Evolutionary conservation across 2,888 invertebrate genomes (phyloP), one percentile per base, ranked within the genome.

Genomic region (Horisme vitalbata): DNA sequence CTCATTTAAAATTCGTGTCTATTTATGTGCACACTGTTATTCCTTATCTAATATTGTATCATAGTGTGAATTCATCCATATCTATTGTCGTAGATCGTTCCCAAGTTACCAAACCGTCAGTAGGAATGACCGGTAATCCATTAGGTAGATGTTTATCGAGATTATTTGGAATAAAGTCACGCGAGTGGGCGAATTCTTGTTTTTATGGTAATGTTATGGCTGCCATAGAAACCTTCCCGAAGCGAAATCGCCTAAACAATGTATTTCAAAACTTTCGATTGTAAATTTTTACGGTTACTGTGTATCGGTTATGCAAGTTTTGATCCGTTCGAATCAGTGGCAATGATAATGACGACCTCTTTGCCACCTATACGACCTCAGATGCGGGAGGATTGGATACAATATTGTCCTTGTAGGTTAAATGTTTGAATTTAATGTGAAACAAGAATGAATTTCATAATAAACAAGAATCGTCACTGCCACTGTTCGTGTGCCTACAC

Each of bases 161-260:
- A 73, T 71, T 79, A 75, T 83, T 79, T 77, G 64, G 77, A 71
- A 70, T 79, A 75, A 70, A 76, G 76, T 77, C 80, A 78, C 75
- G 75, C 63, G 69, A 71, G 76, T 80, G 75, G 77, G 76, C 63
- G 58, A 59, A 68, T 74, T 59, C 68, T 71, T 62, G 63, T 75
- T 79, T 78, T 79, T 79, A 82, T 79, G 74, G 75, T 73, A 77
- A 80, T 80, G 71, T 76, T 77, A 79, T 79, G 72, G 69, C 72
- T 68, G 61, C 63, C 58, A 68, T 71, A 71, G 73, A 69, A 71
- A 71, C 65, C 61, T 60, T 63, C 63, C 61, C 61, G 61, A 50
- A 62, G 67, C 68, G 63, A 75, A 73, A 74, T 69, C 70, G 61
- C 63, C 63, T 46, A 65, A 76, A 75, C 77, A 78, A 75, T 75